phyloP scores from a whole-genome alignment of 2,113 vertebrate genomes.

The Cyprinodon tularosa region DNA sequence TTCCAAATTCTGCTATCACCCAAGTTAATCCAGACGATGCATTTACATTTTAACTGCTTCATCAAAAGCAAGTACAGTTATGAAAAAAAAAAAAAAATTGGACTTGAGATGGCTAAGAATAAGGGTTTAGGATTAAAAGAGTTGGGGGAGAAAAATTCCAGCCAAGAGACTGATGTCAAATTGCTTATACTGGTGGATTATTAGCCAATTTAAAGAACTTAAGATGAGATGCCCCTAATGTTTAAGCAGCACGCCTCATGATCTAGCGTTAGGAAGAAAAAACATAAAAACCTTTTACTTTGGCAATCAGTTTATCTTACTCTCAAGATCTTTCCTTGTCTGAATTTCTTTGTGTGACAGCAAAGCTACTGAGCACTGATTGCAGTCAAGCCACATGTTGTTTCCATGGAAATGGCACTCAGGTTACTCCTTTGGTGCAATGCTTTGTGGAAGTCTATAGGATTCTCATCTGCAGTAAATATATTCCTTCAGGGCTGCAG shows the following conservation, averaged over 20 bases:
- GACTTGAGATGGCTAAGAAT: conserved; percentile 70
- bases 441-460: conserved; percentile 48
- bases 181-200: conserved; percentile 77
- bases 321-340: conserved; percentile 73
- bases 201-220: conserved; percentile 74
- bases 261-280: conserved; percentile 62
- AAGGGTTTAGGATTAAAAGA: conserved; percentile 73
- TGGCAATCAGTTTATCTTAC: conserved; percentile 52
- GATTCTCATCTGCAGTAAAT: conserved; percentile 52
- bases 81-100: conserved; percentile 81
- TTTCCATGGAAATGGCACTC: conserved; percentile 80
- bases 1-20: conserved; percentile 60
- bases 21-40: conserved; percentile 66
- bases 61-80: conserved; percentile 67
- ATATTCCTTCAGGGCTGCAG: conserved; percentile 33
- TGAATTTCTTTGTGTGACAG: conserved; percentile 73
- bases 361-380: conserved; percentile 60
- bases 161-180: conserved; percentile 75
- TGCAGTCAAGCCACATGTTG: conserved; percentile 69
- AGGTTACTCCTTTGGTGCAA: conserved; percentile 71
- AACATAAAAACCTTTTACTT: conserved; percentile 51
- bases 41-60: conserved; percentile 63
- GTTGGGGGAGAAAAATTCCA: conserved; percentile 67
- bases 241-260: conserved; percentile 66
- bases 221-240: conserved; percentile 72